Evolutionary conservation across 2,113 vertebrate genomes (phyloP), one percentile per base, ranked within the genome.

Genomic region (Chionis minor): DNA sequence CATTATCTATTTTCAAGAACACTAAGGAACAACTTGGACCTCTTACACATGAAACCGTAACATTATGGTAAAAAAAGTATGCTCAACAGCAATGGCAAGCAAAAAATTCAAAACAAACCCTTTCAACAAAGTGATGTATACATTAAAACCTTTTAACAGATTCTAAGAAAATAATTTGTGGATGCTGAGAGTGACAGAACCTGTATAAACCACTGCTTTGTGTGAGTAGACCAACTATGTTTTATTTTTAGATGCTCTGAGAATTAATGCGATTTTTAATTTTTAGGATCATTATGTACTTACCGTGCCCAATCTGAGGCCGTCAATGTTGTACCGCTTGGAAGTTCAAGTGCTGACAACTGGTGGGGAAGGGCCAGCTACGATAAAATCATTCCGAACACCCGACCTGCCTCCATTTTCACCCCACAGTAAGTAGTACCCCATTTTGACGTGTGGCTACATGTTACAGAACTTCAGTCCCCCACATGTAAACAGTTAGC

Each of bases 341-440:
- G 99, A 99, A 97, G 99, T 99, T 22, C 99, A 99, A 73, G 98
- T 99, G 59, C 97, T 99, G 94, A 99, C 99, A 0, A 97, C 98
- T 4, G 98, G 96, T 8, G 99, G 99, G 58, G 99, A 99, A 81
- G 99, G 99, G 10, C 99, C 99, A 7, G 99, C 99, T 67, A 98
- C 99, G 0, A 98, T 99, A 72, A 99, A 98, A 96, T 98, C 98
- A 11, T 99, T 99, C 95, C 98, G 98, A 90, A 99, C 99, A 13
- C 99, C 99, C 0, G 97, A 97, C 81, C 96, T 98, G 26, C 97
- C 98, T 59, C 98, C 98, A 0, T 97, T 98, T 27, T 89, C 97
- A 21, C 97, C 97, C 23, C 99, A 99, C 95, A 97, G 99, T 99
- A 97, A 99, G 99, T 97, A 35, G 19, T 10, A 10, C 32, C 1